phyloP scores from a whole-genome alignment of 2,888 invertebrate species.

The Julus scandinavius region DNA sequence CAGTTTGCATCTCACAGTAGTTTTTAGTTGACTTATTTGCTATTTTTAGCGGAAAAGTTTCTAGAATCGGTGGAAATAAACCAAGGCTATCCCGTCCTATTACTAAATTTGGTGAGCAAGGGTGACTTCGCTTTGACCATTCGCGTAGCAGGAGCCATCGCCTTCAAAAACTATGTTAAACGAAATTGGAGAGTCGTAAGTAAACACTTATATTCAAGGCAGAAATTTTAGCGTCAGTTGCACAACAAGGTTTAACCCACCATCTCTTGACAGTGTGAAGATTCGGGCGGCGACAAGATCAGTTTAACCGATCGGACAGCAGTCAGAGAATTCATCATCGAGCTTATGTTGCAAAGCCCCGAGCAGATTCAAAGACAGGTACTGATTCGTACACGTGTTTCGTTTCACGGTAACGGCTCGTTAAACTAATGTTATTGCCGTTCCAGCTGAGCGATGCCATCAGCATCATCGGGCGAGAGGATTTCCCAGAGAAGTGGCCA shows the following conservation, averaged over 20 bases:
- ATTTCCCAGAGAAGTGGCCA: slow-evolving; percentile 98
- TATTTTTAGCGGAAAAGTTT: slow-evolving; percentile 85
- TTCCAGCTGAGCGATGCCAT: slow-evolving; percentile 86
- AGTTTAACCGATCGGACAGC: slow-evolving; percentile 78
- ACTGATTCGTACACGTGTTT: slow-evolving; percentile 49
- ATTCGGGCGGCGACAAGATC: slow-evolving; percentile 82
- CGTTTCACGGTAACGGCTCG: background rate
- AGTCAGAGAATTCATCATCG: slow-evolving; percentile 87
- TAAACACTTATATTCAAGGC: background rate
- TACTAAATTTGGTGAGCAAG: slow-evolving; percentile 87
- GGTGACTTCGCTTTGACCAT: slow-evolving; percentile 78
- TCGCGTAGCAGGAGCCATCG: slow-evolving; percentile 88
- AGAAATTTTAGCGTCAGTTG: background rate
- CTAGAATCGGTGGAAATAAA: slow-evolving; percentile 89
- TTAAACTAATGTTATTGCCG: slow-evolving; percentile 33
- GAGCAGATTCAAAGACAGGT: slow-evolving; percentile 89
- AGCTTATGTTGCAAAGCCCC: slow-evolving; percentile 91
- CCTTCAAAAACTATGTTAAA: slow-evolving; percentile 96
- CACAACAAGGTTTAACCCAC: background rate
- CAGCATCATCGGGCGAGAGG: slow-evolving; percentile 93
- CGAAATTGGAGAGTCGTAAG: slow-evolving; percentile 81
- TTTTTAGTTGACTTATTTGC: background rate
- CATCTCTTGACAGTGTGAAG: slow-evolving; percentile 69
- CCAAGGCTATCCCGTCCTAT: slow-evolving; percentile 87
- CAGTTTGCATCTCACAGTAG: no score